These are phyloP conservation scores for Tamandua tetradactyla DNA, from an alignment of 2,797 vertebrate genomes.

Conservation along the genomic window DNA sequence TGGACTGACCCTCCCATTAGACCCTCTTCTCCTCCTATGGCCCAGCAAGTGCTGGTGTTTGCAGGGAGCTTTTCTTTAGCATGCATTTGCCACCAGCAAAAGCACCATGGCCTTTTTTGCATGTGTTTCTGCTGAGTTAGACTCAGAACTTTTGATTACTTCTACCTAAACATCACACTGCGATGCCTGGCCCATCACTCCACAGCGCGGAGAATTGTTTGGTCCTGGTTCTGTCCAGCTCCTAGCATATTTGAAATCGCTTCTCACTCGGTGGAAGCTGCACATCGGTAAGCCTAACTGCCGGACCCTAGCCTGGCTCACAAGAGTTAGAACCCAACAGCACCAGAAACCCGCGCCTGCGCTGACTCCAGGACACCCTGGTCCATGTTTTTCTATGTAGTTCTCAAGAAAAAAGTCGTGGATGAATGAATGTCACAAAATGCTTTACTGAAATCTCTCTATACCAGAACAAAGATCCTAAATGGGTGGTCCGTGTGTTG, in stretches of 20 bases:
- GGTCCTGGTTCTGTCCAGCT: background rate
- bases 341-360: background rate
- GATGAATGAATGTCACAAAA: background rate
- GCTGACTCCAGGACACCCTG: accelerated
- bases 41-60: accelerated
- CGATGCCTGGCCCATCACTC: background rate
- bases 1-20: background rate
- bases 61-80: no score
- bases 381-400: background rate
- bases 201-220: background rate
- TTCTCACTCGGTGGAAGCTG: background rate
- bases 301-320: background rate
- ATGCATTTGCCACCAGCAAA: no score
- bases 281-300: background rate
- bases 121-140: background rate
- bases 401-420: background rate
- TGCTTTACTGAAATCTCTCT: background rate
- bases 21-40: background rate
- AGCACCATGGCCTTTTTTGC: background rate
- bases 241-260: background rate
- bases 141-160: background rate
- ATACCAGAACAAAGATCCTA: background rate
- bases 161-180: background rate
- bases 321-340: background rate
- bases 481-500: background rate